Base-by-base conservation (phyloP, 2,797 vertebrate species). In the Mormyrops attenuatus region DNA sequence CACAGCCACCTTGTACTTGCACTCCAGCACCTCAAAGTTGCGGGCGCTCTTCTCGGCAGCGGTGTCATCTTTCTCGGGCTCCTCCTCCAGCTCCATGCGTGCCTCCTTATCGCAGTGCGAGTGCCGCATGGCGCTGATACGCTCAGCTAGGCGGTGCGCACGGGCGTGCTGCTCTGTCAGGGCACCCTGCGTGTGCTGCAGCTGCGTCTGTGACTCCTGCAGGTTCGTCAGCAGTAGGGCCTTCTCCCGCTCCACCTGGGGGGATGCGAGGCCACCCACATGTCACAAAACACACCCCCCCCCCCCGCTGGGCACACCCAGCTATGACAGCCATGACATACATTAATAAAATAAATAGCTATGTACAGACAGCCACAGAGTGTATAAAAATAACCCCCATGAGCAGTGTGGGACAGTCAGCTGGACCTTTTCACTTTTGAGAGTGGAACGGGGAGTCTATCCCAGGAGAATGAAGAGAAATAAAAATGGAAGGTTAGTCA, bases 1-100 rank as follows among this genome's bases (percentile, higher is more conserved):
- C 90, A 99, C 97, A 0, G 98, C 98, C 90, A 99, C 97, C 88
- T 97, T 96, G 92, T 99, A 99, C 94, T 99, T 99, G 93, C 97
- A 98, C 90, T 98, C 98, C 26, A 99, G 93, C 89, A 99, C 97
- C 94, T 99, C 98, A 86, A 98, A 93, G 85, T 97, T 97, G 0
- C 97, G 97, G 1, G 97, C 97, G 92, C 98, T 97, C 87, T 97
- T 95, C 91, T 97, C 96, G 89, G 91, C 93, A 88, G 91, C 92
- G 57, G 94, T 93, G 52, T 91, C 91, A 1, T 88, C 26, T 90
- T 96, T 96, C 89, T 96, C 96, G 11, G 93, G 93, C 0, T 95
- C 96, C 3, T 69, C 91, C 11, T 91, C 90, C 9, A 95, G 93
- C 85, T 97, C 96, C 11, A 92, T 92, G 90, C 93, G 95, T 82